Evolutionary conservation across 2,113 vertebrate genomes (phyloP), one percentile per base, ranked within the genome.

Genomic region (Oryzias celebensis): DNA sequence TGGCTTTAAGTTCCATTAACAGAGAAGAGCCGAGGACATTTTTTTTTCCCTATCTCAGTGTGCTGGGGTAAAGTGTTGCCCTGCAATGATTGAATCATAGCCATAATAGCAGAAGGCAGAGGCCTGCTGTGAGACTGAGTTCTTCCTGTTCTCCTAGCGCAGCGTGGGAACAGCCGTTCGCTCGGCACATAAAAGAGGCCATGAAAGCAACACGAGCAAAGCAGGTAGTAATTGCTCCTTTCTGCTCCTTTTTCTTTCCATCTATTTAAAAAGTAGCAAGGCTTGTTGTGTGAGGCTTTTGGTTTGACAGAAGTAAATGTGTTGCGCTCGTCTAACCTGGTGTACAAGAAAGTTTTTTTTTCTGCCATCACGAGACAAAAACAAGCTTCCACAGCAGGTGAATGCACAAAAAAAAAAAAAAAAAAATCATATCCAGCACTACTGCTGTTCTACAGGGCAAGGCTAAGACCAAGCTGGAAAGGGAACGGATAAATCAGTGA

Each of bases 61-160:
- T 55, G 75, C 73, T 12, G 50, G 68, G 76, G 58, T 77, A 68
- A 75, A 81, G 58, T 58, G 55, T 61, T 78, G 80, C 64, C 73
- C 83, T 75, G 80, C 77, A 5, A 71, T 71, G 85, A 86, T 85
- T 88, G 87, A 88, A 87, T 85, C 88, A 80, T 42, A 45, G 85
- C 84, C 87, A 86, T 84, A 70, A 78, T 72, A 75, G 82, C 87
- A 86, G 85, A 87, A 86, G 87, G 85, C 83, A 82, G 82, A 58
- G 81, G 68, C 87, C 81, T 72, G 83, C 84, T 87, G 85, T 44
- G 80, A 20, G 8, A 59, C 79, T 18, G 73, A 84, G 82, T 84
- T 77, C 85, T 87, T 88, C 85, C 85, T 88, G 84, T 86, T 85
- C 82, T 85, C 67, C 65, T 73, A 70, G 54, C 82, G 75, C 85